phyloP scores from a whole-genome alignment of 2,797 vertebrate species.

The Cheirogaleus major region DNA sequence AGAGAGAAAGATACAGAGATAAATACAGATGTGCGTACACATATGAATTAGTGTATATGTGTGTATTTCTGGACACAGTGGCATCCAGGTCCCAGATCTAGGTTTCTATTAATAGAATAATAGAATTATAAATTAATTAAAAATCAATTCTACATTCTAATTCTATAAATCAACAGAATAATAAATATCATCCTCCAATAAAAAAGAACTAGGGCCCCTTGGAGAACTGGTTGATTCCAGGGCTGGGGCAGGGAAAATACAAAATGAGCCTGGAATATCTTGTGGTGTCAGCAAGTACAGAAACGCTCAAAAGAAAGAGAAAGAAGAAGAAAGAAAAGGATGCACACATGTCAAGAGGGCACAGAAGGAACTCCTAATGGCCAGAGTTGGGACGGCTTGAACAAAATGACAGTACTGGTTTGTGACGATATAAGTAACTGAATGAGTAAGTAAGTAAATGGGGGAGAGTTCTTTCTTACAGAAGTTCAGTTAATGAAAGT shows the following conservation, averaged over 20 bases:
- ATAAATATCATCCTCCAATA: background rate
- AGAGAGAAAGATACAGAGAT: background rate
- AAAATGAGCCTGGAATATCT: background rate
- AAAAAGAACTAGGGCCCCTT: background rate
- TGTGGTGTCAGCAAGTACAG: background rate
- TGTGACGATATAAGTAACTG: background rate
- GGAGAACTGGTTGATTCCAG: background rate
- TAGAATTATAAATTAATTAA: too few species aligned
- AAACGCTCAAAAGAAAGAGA: background rate
- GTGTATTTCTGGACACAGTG: background rate
- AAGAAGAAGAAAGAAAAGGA: background rate
- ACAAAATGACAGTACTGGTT: background rate
- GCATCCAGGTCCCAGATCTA: background rate
- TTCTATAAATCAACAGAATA: too few species aligned
- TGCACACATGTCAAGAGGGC: background rate
- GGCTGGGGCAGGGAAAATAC: background rate
- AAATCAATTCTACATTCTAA: too few species aligned
- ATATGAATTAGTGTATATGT: background rate
- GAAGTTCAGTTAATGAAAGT: background rate
- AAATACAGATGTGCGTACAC: background rate
- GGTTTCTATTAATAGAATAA: background rate
- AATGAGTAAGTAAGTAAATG: background rate
- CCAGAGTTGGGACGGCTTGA: background rate
- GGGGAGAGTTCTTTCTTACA: background rate
- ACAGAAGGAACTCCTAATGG: background rate